Evolutionary conservation across 1,140 invertebrate species (phyloP), one percentile per base, ranked within the genome.

Genomic region (Zaprionus capensis): DNA sequence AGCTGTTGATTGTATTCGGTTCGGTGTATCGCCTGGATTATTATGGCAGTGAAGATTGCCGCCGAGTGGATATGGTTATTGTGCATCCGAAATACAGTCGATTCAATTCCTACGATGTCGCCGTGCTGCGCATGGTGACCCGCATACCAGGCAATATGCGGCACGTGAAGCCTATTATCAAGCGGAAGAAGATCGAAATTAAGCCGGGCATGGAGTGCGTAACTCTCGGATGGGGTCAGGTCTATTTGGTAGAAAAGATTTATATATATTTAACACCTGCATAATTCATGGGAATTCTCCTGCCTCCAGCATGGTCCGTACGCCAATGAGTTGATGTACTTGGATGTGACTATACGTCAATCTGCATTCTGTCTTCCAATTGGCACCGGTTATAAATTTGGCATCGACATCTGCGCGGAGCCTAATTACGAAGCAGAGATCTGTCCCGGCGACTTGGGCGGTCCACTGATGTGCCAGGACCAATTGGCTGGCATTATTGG

Each of bases 181-280:
- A 53, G 7, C 70, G 53, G 6, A 61, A 41, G 1, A 1, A 0
- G 0, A 2, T 26, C 0, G 12, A 14, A 0, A 0, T 72, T 1
- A 4, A 2, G 0, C 1, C 0, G 0, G 71, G 63, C 9, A 28
- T 41, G 14, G 2, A 0, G 0, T 87, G 83, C 7, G 0, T 69
- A 6, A 87, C 83, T 12, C 28, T 87, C 38, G 83, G 83, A 22
- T 87, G 83, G 83, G 83, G 83, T 1, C 83, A 87, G 58, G 2
- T 87, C 0, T 87, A 88, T 58, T 57, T 34, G 76, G 82, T 86
- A 49, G 7, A 22, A 41, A 2, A 17, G 7, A n/a, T 17, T 3
- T 3, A 7, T 20, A 44, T 15, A 46, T 7, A 15, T 2, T 17
- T 5, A 1, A 12, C 5, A 44, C 15, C 31, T 34, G 9, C 9